A percentile compares a stretch with the other conserved stretches of the same genome.
Evolutionary conservation across 2,113 vertebrate species (phyloP).

Genomic region (Sebastes schlegelii): DNA sequence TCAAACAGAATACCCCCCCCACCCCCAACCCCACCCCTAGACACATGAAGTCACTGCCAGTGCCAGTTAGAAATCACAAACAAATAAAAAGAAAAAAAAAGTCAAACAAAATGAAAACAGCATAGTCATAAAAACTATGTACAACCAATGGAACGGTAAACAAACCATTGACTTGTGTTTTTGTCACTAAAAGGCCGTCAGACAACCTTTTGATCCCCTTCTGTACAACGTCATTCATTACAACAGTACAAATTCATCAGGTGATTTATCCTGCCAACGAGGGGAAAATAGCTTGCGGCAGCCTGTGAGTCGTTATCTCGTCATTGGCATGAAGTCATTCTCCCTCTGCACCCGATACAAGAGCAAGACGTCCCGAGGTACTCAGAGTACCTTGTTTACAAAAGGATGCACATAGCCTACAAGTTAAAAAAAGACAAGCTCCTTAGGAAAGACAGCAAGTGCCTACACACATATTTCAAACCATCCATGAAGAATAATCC

Average conservation of each 20-base stretch:
- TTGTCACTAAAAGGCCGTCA: slow-evolving; percentile 87
- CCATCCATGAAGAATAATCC: slow-evolving; percentile 93
- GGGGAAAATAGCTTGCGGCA: slow-evolving; percentile 91
- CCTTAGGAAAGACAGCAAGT: slow-evolving; percentile 95
- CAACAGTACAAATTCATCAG: slow-evolving; percentile 90
- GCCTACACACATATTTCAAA: slow-evolving; percentile 94
- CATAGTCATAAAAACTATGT: slow-evolving; percentile 88
- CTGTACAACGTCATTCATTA: slow-evolving; percentile 93
- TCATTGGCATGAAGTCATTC: slow-evolving; percentile 85
- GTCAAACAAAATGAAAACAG: slow-evolving; percentile 65
- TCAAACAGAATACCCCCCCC: slow-evolving; percentile 45
- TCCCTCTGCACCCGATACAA: slow-evolving; percentile 53
- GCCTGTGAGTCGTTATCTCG: slow-evolving; percentile 84
- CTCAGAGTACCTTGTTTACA: slow-evolving; percentile 89
- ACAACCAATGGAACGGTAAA: slow-evolving; percentile 88
- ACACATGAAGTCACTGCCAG: slow-evolving; percentile 68
- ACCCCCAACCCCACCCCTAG: neutral
- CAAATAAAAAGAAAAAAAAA: slow-evolving; percentile 43
- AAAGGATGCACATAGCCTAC: slow-evolving; percentile 90
- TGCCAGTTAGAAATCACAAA: slow-evolving; percentile 75
- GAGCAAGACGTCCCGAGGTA: slow-evolving; percentile 84
- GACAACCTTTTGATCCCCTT: slow-evolving; percentile 86
- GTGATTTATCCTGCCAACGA: slow-evolving; percentile 93
- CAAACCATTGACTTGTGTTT: slow-evolving; percentile 87
- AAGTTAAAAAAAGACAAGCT: slow-evolving; percentile 96